These are phyloP conservation scores for Andrena fulva DNA, from an alignment of 2,888 invertebrate genomes.

Conservation along the genomic window DNA sequence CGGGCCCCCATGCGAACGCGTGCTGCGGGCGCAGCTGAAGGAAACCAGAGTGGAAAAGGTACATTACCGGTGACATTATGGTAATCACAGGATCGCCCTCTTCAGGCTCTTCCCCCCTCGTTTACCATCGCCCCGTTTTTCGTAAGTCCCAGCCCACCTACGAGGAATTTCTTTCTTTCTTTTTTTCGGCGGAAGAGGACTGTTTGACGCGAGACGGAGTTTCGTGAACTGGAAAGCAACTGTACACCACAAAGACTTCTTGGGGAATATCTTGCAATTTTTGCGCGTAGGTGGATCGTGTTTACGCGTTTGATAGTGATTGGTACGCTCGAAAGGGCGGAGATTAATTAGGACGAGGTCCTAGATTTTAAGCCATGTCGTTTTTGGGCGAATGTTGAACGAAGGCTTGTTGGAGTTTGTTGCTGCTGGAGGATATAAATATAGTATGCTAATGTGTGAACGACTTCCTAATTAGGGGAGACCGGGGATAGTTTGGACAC, in stretches of 20 bases:
- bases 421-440: no score
- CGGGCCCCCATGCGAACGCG: constrained; percentile 76
- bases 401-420: no score
- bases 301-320: not conserved
- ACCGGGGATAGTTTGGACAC: no score
- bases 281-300: not conserved
- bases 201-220: constrained; percentile 31
- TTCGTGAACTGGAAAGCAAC: constrained; percentile 13
- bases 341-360: no score
- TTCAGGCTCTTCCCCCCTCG: constrained; percentile 3
- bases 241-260: not conserved
- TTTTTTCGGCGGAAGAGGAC: constrained; percentile 19
- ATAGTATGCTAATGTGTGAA: no score
- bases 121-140: constrained; percentile 1
- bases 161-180: constrained; percentile 26
- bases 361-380: no score
- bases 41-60: constrained; percentile 72
- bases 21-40: constrained; percentile 84
- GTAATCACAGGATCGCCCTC: constrained; percentile 61
- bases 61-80: constrained; percentile 63
- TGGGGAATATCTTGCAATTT: not conserved
- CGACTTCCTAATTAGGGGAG: no score
- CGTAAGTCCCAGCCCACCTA: constrained; percentile 39
- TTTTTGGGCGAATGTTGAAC: no score
- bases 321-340: no score